Percentiles rank a stretch among this genome's conserved stretches.
These are phyloP conservation scores for Callithrix jacchus DNA, from an alignment of 2,113 vertebrate species.

Conservation along the genomic window DNA sequence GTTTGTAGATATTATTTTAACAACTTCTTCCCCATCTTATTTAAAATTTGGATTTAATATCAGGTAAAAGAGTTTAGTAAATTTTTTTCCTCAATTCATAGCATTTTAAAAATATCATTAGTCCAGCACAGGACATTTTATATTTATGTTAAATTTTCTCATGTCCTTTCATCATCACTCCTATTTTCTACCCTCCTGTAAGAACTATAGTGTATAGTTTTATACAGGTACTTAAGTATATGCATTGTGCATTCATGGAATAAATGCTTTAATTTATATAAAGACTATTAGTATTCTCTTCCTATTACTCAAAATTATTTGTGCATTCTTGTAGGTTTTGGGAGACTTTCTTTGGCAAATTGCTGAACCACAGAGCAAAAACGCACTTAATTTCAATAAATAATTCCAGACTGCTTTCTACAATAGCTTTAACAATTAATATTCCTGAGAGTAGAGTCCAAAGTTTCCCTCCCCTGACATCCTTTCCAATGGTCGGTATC, in stretches of 20 bases:
- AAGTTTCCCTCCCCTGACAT: not conserved
- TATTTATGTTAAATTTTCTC: not conserved
- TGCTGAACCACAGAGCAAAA: not conserved
- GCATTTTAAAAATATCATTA: not conserved
- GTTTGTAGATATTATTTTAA: not conserved
- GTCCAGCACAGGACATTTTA: not conserved
- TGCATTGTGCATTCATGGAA: not conserved
- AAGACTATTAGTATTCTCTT: not conserved
- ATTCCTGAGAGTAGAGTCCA: not conserved
- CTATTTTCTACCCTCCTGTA: not conserved
- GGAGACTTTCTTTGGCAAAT: not conserved
- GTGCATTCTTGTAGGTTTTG: not conserved
- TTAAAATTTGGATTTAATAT: not conserved
- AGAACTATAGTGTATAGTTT: not conserved
- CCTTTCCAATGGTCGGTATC: not conserved
- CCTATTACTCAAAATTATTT: not conserved
- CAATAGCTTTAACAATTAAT: not conserved
- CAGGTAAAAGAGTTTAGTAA: not conserved
- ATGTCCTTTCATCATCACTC: not conserved
- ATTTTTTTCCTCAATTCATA: not conserved
- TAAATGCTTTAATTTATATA: slow-evolving; percentile 11
- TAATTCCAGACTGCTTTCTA: not conserved
- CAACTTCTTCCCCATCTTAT: not conserved
- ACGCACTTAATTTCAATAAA: not conserved
- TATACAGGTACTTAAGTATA: not conserved